phyloP scores from a whole-genome alignment of 2,797 vertebrate genomes.

The Pangasius macronema region DNA sequence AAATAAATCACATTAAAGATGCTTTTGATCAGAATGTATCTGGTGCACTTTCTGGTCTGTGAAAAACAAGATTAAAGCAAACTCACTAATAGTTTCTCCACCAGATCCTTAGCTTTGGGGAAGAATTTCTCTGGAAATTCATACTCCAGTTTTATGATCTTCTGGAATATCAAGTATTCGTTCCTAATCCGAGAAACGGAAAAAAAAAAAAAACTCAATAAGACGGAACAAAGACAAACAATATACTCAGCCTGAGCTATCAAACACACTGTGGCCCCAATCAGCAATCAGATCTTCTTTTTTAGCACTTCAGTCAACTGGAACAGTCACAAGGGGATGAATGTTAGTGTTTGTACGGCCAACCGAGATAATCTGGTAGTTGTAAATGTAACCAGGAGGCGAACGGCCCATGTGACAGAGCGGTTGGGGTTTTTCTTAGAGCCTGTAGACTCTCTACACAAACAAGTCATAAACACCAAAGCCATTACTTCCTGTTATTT shows the following conservation, averaged over 20 bases:
- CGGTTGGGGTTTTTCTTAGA: constrained; percentile 43
- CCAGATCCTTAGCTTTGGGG: constrained; percentile 97
- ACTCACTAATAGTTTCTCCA: constrained; percentile 90
- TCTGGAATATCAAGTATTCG: constrained; percentile 99
- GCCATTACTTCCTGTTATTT: constrained; percentile 63
- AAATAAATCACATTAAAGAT: neutral
- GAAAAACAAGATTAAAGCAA: neutral
- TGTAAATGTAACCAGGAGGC: constrained; percentile 37
- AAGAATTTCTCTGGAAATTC: constrained; percentile 99
- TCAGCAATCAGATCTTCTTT: neutral
- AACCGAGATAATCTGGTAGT: constrained; percentile 37
- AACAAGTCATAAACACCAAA: constrained; percentile 61
- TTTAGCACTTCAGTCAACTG: neutral
- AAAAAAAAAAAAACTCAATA: neutral
- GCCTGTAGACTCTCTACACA: constrained; percentile 50
- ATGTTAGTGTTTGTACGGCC: neutral
- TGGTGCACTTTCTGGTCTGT: too few relatives aligned
- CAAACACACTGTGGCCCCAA: neutral
- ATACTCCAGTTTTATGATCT: constrained; percentile 99
- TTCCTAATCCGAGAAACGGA: constrained; percentile 79
- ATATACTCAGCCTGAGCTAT: neutral
- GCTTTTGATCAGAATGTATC: neutral
- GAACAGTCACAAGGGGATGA: neutral
- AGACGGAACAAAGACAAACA: neutral
- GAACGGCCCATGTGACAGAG: constrained; percentile 34